Conservation (phyloP, 2,797 vertebrate species). For the Sebastes variabilis region DNA sequence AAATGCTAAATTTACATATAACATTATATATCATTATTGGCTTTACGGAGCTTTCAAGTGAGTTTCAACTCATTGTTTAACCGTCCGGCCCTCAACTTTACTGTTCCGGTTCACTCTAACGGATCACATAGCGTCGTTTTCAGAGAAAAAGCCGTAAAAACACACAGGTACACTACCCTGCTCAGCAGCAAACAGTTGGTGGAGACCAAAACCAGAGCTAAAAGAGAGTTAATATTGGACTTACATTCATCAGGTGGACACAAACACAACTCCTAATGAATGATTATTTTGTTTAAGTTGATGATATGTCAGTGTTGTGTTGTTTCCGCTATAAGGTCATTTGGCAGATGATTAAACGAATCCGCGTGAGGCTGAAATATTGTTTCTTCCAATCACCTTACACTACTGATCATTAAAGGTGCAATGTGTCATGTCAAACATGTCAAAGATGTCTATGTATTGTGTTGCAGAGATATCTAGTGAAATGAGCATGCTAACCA, state of each 20-base stretch:
- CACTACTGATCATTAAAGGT: too few relatives aligned
- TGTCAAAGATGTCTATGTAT: too few relatives aligned
- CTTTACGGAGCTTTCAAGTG: neutral
- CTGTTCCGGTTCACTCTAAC: neutral
- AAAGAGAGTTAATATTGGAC: too few relatives aligned
- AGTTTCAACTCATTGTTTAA: neutral
- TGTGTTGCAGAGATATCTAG: too few relatives aligned
- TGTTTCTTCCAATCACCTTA: neutral
- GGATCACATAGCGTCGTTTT: neutral
- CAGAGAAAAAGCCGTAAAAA: neutral
- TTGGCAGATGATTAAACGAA: neutral
- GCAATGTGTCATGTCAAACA: too few relatives aligned
- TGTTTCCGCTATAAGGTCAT: too few relatives aligned
- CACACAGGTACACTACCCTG: neutral
- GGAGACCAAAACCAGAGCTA: too few relatives aligned
- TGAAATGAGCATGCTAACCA: too few relatives aligned
- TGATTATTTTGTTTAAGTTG: too few relatives aligned
- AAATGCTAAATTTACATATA: neutral
- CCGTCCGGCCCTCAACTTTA: neutral
- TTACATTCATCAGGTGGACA: too few relatives aligned
- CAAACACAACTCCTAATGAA: too few relatives aligned
- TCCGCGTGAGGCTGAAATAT: neutral
- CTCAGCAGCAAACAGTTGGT: neutral
- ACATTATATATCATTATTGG: neutral
- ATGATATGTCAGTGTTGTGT: too few relatives aligned